These are phyloP conservation scores for Hypercompe scribonia DNA, from an alignment of 2,888 invertebrate species.

Conservation along the genomic window DNA sequence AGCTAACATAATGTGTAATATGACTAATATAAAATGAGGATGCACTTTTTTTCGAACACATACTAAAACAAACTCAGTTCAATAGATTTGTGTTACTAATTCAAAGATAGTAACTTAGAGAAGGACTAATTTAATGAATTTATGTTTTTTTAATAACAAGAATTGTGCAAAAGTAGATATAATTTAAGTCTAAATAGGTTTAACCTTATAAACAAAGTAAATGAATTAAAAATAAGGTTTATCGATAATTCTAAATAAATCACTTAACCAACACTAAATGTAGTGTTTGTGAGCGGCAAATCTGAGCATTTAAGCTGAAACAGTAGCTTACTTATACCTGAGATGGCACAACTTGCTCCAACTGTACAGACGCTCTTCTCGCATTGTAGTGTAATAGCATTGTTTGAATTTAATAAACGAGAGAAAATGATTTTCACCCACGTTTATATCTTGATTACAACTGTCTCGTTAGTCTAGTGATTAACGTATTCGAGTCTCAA, in stretches of 20 bases:
- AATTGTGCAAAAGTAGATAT: not conserved
- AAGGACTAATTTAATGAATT: not conserved
- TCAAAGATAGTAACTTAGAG: not conserved
- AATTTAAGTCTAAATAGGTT: no score
- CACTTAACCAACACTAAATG: constrained; percentile 53
- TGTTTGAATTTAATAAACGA: not conserved
- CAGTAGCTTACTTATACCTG: constrained; percentile 85
- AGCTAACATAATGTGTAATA: no score
- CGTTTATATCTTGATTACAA: not conserved
- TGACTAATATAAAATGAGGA: no score
- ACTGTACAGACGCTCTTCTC: constrained; percentile 33
- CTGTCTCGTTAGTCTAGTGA: no score
- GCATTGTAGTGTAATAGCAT: constrained; percentile 41
- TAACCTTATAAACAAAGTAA: not conserved
- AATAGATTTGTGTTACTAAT: not conserved
- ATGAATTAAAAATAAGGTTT: not conserved
- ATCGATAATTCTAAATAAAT: constrained; percentile 19
- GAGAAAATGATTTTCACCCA: not conserved
- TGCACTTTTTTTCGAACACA: no score
- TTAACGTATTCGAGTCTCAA: no score
- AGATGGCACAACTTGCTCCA: constrained; percentile 79
- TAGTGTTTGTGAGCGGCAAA: constrained; percentile 75
- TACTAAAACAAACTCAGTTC: no score
- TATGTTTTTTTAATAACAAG: not conserved
- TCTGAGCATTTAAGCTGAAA: constrained; percentile 84